Conservation (phyloP, 2,113 vertebrate genomes). For the Myotis lucifugus region DNA sequence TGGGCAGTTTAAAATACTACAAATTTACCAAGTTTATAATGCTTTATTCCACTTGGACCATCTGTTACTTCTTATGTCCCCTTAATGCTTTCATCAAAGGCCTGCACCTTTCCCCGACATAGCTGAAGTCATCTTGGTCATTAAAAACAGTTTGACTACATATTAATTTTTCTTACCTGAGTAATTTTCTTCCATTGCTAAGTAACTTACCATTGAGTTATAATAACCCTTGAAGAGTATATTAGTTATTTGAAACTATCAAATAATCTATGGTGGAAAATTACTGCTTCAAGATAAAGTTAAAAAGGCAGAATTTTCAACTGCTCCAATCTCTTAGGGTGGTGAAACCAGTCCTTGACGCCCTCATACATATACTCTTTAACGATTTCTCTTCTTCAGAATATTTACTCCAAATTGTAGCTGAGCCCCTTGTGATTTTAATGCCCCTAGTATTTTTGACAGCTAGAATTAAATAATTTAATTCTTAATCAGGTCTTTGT, state of each 20-base stretch:
- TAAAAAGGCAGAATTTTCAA: slow-evolving; percentile 9
- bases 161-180: neutral
- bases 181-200: neutral
- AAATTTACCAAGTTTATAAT: neutral
- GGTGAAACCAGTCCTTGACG: neutral
- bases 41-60: neutral
- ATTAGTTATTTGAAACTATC: neutral
- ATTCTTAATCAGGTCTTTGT: neutral
- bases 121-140: neutral
- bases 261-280: neutral
- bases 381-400: neutral
- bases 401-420: neutral
- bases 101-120: neutral
- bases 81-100: neutral
- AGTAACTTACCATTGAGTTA: neutral
- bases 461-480: neutral
- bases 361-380: neutral
- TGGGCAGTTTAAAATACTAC: neutral
- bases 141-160: neutral
- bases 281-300: neutral
- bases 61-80: neutral
- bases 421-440: neutral
- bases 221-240: neutral
- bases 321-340: neutral
- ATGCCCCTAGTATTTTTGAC: neutral